Conservation (phyloP, 2,888 invertebrate species). For the Acholoe squamosa region DNA sequence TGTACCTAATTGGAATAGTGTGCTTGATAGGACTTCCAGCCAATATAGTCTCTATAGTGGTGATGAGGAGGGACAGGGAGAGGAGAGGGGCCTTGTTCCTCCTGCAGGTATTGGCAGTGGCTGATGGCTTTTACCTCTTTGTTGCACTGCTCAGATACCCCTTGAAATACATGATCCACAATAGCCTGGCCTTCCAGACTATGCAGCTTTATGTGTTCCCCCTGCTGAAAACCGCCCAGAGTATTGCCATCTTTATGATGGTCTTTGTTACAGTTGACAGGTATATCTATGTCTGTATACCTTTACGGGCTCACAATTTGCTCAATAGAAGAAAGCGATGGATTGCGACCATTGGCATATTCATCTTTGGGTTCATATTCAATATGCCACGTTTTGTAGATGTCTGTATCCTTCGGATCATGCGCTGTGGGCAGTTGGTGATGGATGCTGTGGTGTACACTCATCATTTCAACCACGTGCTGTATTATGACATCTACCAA, state of each 20-base stretch:
- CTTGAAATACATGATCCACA: slow-evolving; percentile 66
- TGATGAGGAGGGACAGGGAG: slow-evolving; percentile 67
- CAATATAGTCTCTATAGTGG: slow-evolving; percentile 67
- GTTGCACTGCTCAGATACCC: slow-evolving; percentile 69
- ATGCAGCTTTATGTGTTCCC: slow-evolving; percentile 69
- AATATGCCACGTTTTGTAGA: slow-evolving; percentile 70
- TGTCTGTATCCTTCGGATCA: slow-evolving; percentile 64
- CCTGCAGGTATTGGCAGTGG: slow-evolving; percentile 68
- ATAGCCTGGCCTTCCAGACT: slow-evolving; percentile 29
- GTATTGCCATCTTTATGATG: slow-evolving; percentile 71
- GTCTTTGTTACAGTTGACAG: slow-evolving; percentile 70
- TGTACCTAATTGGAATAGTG: slow-evolving; percentile 67
- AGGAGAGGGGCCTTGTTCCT: slow-evolving; percentile 67
- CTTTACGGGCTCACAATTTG: slow-evolving; percentile 65
- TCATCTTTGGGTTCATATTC: slow-evolving; percentile 67
- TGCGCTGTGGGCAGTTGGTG: slow-evolving; percentile 30
- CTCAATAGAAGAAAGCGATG: slow-evolving; percentile 65
- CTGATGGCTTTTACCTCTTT: slow-evolving; percentile 68
- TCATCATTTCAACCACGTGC: slow-evolving; percentile 63
- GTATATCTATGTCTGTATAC: slow-evolving; percentile 69
- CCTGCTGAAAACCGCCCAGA: slow-evolving; percentile 69
- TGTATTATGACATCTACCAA: slow-evolving; percentile 68
- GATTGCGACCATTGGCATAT: slow-evolving; percentile 62
- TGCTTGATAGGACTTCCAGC: slow-evolving; percentile 67
- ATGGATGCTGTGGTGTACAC: slow-evolving; percentile 64